Evolutionary conservation across 2,888 invertebrate species (phyloP).

Genomic region (Euphydryas editha): DNA sequence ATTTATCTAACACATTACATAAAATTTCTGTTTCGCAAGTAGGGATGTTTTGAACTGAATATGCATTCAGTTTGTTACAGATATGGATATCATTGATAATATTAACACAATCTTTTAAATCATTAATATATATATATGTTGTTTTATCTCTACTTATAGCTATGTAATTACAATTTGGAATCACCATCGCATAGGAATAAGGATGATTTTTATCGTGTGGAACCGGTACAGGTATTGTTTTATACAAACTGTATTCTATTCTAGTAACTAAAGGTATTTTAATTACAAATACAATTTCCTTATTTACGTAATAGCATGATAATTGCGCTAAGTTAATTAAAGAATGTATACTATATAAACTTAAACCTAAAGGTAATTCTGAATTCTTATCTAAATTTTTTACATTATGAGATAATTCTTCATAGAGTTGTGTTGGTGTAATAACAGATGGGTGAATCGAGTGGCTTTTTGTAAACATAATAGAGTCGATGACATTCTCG

Average conservation of each 20-base stretch:
- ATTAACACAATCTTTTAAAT: conserved; percentile 1
- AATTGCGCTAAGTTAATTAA: conserved; percentile 27
- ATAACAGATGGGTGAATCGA: conserved; percentile 41
- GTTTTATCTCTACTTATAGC: too few species aligned
- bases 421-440: conserved; percentile 32
- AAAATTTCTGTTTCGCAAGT: conserved; percentile 1
- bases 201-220: conserved; percentile 22
- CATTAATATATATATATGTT: background rate
- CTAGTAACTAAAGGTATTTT: conserved; percentile 21
- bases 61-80: conserved; percentile 1
- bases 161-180: too few species aligned
- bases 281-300: conserved; percentile 26
- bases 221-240: conserved; percentile 35
- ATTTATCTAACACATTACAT: background rate
- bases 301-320: conserved; percentile 33
- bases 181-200: too few species aligned
- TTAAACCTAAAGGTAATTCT: conserved; percentile 24
- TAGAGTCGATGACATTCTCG: conserved; percentile 35
- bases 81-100: background rate
- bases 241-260: conserved; percentile 27
- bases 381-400: background rate
- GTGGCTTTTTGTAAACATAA: conserved; percentile 28
- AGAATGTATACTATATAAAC: conserved; percentile 29
- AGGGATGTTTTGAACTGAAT: background rate
- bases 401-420: conserved; percentile 31